phyloP scores from a whole-genome alignment of 2,888 invertebrate species.

The Homarus gammarus region DNA sequence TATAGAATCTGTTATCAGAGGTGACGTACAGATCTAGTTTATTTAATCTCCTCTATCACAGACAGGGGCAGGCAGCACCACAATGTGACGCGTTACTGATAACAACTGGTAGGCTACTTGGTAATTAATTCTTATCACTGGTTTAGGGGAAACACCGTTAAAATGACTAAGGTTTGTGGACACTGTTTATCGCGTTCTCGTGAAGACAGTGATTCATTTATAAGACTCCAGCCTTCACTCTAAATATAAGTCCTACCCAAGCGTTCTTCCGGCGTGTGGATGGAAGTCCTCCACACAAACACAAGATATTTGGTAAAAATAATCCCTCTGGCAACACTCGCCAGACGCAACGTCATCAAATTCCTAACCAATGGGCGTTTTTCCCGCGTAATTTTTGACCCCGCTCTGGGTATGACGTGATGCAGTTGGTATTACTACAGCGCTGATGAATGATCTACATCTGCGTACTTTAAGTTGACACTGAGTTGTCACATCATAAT shows the following conservation, averaged over 20 bases:
- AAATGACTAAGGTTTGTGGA: no score
- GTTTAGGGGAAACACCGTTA: no score
- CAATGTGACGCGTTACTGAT: no score
- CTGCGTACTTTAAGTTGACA: not conserved
- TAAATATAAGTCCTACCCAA: not conserved
- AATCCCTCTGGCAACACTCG: not conserved
- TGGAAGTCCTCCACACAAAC: not conserved
- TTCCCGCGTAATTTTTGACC: not conserved
- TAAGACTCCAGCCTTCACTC: not conserved
- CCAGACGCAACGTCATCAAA: not conserved
- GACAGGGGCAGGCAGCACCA: no score
- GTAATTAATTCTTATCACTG: no score
- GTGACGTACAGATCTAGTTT: no score
- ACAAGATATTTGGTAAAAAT: not conserved
- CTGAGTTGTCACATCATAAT: no score
- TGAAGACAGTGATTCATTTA: not conserved
- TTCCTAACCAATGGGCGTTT: slow-evolving; percentile 1
- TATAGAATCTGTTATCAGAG: no score
- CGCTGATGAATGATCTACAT: not conserved
- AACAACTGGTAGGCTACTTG: no score
- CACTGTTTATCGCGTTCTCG: no score
- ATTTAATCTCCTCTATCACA: no score
- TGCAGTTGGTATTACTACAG: not conserved
- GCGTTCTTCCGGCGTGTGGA: not conserved
- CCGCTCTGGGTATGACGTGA: not conserved